These are phyloP conservation scores for Heliconius ethilla DNA, from an alignment of 2,888 invertebrate species.

Conservation along the genomic window DNA sequence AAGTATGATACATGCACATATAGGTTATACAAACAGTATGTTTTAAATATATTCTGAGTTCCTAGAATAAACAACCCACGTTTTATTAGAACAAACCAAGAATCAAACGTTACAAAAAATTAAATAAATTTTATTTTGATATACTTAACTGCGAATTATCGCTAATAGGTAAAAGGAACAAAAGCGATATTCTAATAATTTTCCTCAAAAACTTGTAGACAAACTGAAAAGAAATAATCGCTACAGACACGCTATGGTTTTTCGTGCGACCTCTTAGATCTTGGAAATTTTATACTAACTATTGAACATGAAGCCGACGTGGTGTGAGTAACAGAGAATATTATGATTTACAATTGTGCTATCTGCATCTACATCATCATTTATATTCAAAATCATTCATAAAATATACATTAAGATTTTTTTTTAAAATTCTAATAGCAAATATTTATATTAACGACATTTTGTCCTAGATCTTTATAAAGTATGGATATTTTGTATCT, in stretches of 20 bases:
- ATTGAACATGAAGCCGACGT: not conserved
- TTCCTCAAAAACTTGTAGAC: not conserved
- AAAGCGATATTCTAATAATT: not conserved
- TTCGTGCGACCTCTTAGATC: slow-evolving; percentile 8
- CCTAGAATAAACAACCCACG: too few species aligned
- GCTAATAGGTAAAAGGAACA: not conserved
- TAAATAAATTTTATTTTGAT: too few species aligned
- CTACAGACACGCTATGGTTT: slow-evolving; percentile 21
- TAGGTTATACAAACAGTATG: not conserved
- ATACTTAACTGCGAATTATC: too few species aligned
- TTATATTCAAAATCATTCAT: not conserved
- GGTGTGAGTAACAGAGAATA: not conserved
- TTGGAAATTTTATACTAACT: not conserved
- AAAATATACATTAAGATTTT: not conserved
- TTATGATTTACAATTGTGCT: not conserved
- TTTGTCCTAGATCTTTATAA: not conserved
- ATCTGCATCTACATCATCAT: not conserved
- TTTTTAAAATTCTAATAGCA: not conserved
- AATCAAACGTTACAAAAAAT: too few species aligned
- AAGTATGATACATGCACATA: too few species aligned
- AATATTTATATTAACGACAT: slow-evolving; percentile 4
- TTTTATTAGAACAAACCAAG: too few species aligned
- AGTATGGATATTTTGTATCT: not conserved
- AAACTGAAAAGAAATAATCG: not conserved
- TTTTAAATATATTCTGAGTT: not conserved